These are phyloP conservation scores for Spea hammondii DNA, from an alignment of 2,797 vertebrate species.

Conservation along the genomic window DNA sequence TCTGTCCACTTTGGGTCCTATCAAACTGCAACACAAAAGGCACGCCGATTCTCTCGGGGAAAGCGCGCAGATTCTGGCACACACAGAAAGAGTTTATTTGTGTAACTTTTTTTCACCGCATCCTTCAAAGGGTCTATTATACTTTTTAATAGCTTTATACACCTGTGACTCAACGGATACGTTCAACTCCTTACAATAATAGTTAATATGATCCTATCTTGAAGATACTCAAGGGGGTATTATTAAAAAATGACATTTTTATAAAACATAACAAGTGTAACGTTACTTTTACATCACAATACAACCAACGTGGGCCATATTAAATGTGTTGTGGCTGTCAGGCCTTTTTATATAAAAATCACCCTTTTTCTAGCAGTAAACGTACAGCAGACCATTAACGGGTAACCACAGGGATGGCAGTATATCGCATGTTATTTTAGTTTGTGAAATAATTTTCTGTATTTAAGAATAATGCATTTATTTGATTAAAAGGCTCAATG, in stretches of 20 bases:
- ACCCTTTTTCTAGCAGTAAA: conserved; percentile 16
- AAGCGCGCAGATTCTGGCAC: conserved; percentile 43
- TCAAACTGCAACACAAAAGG: conserved; percentile 49
- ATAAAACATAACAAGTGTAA: conserved; percentile 43
- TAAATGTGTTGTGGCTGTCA: conserved; percentile 14
- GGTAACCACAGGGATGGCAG: neutral
- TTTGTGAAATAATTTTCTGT: neutral
- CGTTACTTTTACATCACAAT: conserved; percentile 17
- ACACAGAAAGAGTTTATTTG: conserved; percentile 51
- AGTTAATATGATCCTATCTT: conserved; percentile 52
- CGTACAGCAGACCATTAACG: neutral
- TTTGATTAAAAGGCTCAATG: neutral
- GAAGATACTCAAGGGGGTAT: conserved; percentile 37
- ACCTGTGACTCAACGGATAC: conserved; percentile 49
- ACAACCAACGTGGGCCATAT: conserved; percentile 17
- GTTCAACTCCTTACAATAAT: conserved; percentile 46
- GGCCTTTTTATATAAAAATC: conserved; percentile 25
- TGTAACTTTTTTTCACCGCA: conserved; percentile 41
- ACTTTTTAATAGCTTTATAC: conserved; percentile 51
- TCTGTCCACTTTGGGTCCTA: conserved; percentile 46
- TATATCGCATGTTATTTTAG: neutral
- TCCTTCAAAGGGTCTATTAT: conserved; percentile 53
- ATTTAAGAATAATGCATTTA: neutral
- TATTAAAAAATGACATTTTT: conserved; percentile 41
- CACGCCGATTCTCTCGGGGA: conserved; percentile 22